Conservation (phyloP, 2,797 vertebrate species). For the Anabacerthia variegaticeps region DNA sequence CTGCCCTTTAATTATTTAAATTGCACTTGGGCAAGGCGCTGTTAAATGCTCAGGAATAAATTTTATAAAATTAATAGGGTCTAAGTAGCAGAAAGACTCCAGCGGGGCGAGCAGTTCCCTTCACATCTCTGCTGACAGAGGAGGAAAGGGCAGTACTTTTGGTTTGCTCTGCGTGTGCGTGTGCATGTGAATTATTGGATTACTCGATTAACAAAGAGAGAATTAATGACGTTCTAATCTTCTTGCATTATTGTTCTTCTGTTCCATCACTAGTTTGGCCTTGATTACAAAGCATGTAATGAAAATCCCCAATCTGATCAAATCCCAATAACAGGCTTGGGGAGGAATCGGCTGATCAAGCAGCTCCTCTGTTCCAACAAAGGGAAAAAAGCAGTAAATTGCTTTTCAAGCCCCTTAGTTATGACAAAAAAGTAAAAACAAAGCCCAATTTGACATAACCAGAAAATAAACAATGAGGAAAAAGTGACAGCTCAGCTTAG, state of each 20-base stretch:
- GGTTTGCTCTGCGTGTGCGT: not conserved
- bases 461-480: not conserved
- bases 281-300: conserved; percentile 24
- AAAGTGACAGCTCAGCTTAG: not conserved
- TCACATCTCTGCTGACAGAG: not conserved
- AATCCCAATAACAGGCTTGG: conserved; percentile 24
- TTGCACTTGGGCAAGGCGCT: not conserved
- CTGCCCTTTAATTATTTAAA: not conserved
- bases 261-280: not conserved
- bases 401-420: conserved; percentile 21
- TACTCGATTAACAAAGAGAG: conserved; percentile 41
- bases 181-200: conserved; percentile 56
- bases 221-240: conserved; percentile 63
- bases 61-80: not conserved
- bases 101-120: not conserved
- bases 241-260: conserved; percentile 28
- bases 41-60: not conserved
- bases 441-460: not conserved
- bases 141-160: not conserved
- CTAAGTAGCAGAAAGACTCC: not conserved
- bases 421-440: not conserved
- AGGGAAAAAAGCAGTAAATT: not conserved
- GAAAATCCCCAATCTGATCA: conserved; percentile 52
- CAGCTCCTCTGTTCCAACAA: conserved; percentile 1
- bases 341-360: conserved; percentile 35